phyloP scores from a whole-genome alignment of 2,888 invertebrate genomes.

The Drosophila subquinaria region DNA sequence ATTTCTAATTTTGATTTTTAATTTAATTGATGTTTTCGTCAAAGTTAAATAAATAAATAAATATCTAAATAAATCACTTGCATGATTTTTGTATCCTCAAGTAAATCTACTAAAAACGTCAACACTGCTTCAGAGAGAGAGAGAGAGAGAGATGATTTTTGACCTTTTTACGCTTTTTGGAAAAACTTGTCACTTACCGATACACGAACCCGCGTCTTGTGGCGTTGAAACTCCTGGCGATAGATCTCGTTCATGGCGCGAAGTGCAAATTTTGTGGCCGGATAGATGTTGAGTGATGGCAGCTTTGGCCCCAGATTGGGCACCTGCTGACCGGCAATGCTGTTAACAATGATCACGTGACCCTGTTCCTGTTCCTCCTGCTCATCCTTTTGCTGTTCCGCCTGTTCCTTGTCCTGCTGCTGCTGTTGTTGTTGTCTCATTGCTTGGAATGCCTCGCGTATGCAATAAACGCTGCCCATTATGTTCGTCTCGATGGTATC shows the following conservation, averaged over 20 bases:
- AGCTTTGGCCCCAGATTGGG: slow-evolving; percentile 81
- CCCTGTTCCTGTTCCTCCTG: slow-evolving; percentile 68
- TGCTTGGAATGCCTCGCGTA: slow-evolving; percentile 86
- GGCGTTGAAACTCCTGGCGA: slow-evolving; percentile 84
- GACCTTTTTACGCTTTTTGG: background rate
- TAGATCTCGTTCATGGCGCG: slow-evolving; percentile 85
- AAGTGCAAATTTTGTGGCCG: slow-evolving; percentile 85
- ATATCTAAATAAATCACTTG: no score
- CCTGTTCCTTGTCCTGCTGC: no score
- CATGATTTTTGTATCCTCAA: no score
- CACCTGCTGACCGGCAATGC: slow-evolving; percentile 84
- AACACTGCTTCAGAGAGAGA: background rate
- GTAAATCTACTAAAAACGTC: background rate
- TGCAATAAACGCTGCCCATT: slow-evolving; percentile 86
- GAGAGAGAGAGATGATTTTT: background rate
- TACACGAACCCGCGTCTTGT: slow-evolving; percentile 82
- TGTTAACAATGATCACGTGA: slow-evolving; percentile 86
- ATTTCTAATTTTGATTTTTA: no score
- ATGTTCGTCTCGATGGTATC: slow-evolving; percentile 86
- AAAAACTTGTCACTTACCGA: slow-evolving; percentile 75
- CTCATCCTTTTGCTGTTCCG: no score
- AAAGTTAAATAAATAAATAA: no score
- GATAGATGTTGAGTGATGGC: slow-evolving; percentile 85
- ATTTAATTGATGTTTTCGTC: no score
- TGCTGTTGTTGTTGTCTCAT: slow-evolving; percentile 85